Conservation (phyloP, 2,113 vertebrate species). For the Serinus canaria region DNA sequence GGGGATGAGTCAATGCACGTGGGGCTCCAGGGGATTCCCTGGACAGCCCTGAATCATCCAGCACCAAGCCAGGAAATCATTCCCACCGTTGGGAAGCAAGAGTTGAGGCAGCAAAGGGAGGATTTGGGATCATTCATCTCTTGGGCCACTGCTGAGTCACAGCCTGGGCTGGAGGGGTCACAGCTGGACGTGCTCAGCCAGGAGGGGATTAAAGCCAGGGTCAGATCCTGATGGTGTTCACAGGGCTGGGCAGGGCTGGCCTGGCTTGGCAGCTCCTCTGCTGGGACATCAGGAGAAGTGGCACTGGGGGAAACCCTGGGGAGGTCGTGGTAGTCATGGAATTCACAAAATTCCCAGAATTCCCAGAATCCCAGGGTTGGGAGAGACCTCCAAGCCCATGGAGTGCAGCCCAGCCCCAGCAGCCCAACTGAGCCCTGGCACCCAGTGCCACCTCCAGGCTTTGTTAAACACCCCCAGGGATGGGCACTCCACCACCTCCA, state of each 20-base stretch:
- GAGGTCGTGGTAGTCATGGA: neutral
- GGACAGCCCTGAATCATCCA: conserved; percentile 56
- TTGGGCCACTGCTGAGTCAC: conserved; percentile 46
- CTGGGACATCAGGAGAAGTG: neutral
- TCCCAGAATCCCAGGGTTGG: neutral
- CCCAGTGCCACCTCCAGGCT: too few relatives aligned
- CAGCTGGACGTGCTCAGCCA: neutral
- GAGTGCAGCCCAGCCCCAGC: too few relatives aligned
- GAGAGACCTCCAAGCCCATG: neutral
- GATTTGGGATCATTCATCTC: conserved; percentile 12
- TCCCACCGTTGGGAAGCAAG: conserved; percentile 27
- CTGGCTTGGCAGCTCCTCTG: neutral
- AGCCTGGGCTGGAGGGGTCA: neutral
- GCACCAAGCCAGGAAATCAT: neutral
- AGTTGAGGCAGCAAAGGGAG: neutral
- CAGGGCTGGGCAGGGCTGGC: neutral
- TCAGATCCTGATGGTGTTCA: neutral
- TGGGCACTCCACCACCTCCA: too few relatives aligned
- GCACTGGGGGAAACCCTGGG: neutral
- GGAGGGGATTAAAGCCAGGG: neutral
- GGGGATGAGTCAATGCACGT: conserved; percentile 31
- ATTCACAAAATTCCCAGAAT: neutral
- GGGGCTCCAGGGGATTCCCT: conserved; percentile 64
- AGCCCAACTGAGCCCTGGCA: too few relatives aligned
- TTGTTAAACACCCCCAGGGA: too few relatives aligned